A percentile compares a stretch with the other conserved stretches of the same genome.
phyloP scores from a whole-genome alignment of 2,113 vertebrate species.

The Myanophis thanlyinensis region DNA sequence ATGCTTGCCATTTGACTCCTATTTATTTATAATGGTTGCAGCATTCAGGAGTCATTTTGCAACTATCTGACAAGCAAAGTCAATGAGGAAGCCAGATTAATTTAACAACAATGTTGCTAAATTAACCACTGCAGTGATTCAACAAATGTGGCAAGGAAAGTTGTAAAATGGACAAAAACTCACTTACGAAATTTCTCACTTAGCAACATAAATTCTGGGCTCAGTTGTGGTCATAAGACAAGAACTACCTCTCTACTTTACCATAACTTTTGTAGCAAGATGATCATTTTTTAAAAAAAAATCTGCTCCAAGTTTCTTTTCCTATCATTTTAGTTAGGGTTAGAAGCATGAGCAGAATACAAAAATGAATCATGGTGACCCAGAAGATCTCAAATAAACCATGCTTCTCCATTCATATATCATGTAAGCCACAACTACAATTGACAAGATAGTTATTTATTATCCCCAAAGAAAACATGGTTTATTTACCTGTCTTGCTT shows the following conservation, averaged over 20 bases:
- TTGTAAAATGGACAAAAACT: too few species aligned
- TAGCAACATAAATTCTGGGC: too few species aligned
- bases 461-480: neutral
- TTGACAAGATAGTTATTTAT: neutral
- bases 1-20: too few species aligned
- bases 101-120: too few species aligned
- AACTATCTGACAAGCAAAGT: too few species aligned
- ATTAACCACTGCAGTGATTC: too few species aligned
- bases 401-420: neutral
- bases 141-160: too few species aligned
- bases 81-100: too few species aligned
- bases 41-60: too few species aligned
- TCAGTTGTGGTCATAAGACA: too few species aligned
- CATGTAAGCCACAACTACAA: neutral
- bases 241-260: neutral
- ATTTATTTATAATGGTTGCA: too few species aligned
- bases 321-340: neutral
- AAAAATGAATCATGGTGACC: neutral
- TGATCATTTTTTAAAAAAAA: neutral
- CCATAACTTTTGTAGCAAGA: neutral
- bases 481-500: neutral
- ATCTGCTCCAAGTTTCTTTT: neutral
- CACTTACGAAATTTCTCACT: too few species aligned
- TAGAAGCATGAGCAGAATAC: neutral
- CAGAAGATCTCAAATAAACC: neutral